Conservation (phyloP, 2,888 invertebrate species). For the Seira musarum region DNA sequence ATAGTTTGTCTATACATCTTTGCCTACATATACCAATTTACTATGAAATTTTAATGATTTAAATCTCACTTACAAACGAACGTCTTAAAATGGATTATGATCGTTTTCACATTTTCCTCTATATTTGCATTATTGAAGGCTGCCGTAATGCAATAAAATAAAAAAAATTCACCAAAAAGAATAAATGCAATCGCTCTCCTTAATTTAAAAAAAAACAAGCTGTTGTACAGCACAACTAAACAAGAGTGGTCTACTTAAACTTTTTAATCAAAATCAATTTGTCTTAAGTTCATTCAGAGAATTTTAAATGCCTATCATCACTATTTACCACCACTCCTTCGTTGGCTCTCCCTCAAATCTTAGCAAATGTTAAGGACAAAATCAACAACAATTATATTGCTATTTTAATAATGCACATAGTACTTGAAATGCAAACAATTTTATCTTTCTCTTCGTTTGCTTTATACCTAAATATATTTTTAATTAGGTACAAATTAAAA, state of each 20-base stretch:
- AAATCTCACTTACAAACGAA: neutral
- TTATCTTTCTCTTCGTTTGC: neutral
- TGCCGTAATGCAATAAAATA: neutral
- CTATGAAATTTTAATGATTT: neutral
- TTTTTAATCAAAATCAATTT: neutral
- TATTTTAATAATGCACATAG: neutral
- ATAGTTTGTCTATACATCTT: neutral
- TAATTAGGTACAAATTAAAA: neutral
- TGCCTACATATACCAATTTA: neutral
- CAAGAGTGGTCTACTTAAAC: neutral
- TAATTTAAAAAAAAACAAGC: neutral
- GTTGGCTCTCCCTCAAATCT: neutral
- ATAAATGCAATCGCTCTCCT: neutral
- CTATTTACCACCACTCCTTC: neutral
- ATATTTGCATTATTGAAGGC: neutral
- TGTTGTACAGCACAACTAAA: neutral
- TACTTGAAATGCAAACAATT: neutral
- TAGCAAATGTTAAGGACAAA: neutral
- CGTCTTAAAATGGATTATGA: neutral
- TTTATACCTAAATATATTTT: neutral
- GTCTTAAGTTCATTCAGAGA: too few relatives aligned
- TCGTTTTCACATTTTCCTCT: neutral
- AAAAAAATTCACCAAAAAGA: too few relatives aligned
- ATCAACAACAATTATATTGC: neutral
- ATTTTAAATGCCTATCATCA: too few relatives aligned